These are phyloP conservation scores for Hippocampus comes DNA, from an alignment of 2,113 vertebrate species.

Conservation along the genomic window DNA sequence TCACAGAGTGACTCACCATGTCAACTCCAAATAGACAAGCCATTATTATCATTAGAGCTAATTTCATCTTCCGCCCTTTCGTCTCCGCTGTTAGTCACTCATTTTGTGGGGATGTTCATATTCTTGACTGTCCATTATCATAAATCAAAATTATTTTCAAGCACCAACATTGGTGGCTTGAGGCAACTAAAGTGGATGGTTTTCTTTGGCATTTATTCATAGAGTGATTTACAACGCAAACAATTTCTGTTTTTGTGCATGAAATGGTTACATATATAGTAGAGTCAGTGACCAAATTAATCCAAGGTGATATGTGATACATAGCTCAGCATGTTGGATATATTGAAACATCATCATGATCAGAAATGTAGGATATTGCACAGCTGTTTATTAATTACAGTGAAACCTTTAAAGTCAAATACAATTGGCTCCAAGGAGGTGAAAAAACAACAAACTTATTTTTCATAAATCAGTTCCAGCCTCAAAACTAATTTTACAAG, in stretches of 20 bases:
- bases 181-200: constrained; percentile 9
- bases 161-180: constrained; percentile 13
- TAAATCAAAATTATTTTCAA: constrained; percentile 52
- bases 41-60: constrained; percentile 71
- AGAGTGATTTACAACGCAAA: constrained; percentile 9
- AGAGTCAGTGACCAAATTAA: neutral
- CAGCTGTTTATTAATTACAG: no score
- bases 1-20: constrained; percentile 69
- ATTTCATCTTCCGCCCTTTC: constrained; percentile 64
- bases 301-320: neutral
- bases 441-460: no score
- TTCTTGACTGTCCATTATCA: constrained; percentile 60
- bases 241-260: constrained; percentile 18
- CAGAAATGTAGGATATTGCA: no score
- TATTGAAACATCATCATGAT: no score
- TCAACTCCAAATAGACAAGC: constrained; percentile 62
- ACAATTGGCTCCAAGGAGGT: no score
- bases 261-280: neutral
- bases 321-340: neutral
- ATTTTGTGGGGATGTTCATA: constrained; percentile 52
- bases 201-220: constrained; percentile 1
- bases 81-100: constrained; percentile 63
- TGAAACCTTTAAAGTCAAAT: no score
- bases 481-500: neutral
- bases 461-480: no score